Percentiles rank a stretch among this genome's conserved stretches.
phyloP scores from a whole-genome alignment of 2,113 vertebrate genomes.

The Trichechus manatus region DNA sequence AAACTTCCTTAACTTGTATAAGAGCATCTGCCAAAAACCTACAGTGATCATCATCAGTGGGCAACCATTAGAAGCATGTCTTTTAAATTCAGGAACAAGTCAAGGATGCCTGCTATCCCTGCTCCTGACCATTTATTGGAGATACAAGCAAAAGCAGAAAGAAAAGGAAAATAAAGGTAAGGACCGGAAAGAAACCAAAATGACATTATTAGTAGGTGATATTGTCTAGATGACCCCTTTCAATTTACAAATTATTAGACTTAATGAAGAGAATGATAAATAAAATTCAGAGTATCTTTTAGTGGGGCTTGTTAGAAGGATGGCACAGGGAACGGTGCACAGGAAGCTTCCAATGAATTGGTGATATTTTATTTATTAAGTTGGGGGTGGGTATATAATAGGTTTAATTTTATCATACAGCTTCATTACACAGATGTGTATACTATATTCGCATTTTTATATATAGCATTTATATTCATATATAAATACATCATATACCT shows the following conservation, averaged over 20 bases:
- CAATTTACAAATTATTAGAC: slow-evolving; percentile 15
- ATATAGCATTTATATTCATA: not conserved
- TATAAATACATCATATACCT: not conserved
- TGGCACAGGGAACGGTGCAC: not conserved
- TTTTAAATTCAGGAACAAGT: slow-evolving; percentile 19
- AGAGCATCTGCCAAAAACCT: not conserved
- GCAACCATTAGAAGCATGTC: slow-evolving; percentile 30
- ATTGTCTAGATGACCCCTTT: not conserved
- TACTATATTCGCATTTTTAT: not conserved
- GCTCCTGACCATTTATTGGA: not conserved
- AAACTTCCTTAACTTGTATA: not conserved
- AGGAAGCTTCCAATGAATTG: not conserved
- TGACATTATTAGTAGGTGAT: not conserved
- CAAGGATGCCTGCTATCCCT: not conserved
- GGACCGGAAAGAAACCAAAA: not conserved
- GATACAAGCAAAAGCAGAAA: not conserved
- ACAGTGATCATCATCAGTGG: not conserved
- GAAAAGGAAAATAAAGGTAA: not conserved
- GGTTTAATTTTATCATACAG: not conserved
- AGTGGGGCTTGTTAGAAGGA: not conserved
- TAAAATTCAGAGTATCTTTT: slow-evolving; percentile 20
- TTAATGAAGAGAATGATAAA: not conserved
- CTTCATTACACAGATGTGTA: not conserved
- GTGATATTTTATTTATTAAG: not conserved
- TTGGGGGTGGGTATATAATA: too few species aligned